Evolutionary conservation across 2,113 vertebrate genomes (phyloP).

Genomic region (Amazona vittata): DNA sequence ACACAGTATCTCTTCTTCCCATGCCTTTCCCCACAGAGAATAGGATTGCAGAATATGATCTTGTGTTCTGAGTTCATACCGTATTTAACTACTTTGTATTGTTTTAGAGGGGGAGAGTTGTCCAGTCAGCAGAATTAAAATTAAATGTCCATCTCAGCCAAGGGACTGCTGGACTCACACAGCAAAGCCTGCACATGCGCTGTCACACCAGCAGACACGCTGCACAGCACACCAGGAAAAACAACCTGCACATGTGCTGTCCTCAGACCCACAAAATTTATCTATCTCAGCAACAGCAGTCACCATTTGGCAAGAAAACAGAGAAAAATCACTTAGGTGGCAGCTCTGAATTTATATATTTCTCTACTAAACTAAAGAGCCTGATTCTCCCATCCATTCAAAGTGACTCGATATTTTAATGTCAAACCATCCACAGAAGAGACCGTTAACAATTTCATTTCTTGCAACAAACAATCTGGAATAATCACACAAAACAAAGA

Average conservation of each 20-base stretch:
- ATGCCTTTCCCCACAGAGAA: background rate
- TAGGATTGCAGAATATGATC: background rate
- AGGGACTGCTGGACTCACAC: background rate
- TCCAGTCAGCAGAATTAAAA: background rate
- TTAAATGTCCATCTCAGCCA: background rate
- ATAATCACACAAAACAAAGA: background rate
- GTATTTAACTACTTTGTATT: background rate
- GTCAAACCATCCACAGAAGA: background rate
- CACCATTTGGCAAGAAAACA: background rate
- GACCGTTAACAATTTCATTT: background rate
- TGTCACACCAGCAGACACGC: rapidly evolving
- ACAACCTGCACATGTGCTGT: rapidly evolving
- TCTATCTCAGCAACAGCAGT: background rate
- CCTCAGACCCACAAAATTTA: background rate
- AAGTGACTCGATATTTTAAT: rapidly evolving
- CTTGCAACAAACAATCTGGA: background rate
- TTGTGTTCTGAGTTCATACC: background rate
- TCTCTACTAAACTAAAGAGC: background rate
- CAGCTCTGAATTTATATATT: background rate
- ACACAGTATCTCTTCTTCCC: background rate
- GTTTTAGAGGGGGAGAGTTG: background rate
- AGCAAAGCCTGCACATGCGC: background rate
- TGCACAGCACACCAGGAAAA: background rate
- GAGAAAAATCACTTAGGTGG: background rate
- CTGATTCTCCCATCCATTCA: background rate